phyloP scores from a whole-genome alignment of 2,888 invertebrate genomes.

The Andrena minutula region DNA sequence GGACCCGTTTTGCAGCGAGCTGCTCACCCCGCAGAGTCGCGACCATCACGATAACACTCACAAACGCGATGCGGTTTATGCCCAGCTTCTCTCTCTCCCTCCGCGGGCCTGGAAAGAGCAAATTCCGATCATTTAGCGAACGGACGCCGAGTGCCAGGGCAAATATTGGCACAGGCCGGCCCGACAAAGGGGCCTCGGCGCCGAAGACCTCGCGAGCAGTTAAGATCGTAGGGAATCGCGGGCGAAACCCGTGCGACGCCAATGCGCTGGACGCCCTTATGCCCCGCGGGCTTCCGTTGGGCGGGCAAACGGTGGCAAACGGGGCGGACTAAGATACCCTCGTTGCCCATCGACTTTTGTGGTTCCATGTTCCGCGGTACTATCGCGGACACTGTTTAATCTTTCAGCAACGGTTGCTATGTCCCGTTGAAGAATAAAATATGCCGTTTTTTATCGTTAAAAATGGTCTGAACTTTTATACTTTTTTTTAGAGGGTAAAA shows the following conservation, averaged over 20 bases:
- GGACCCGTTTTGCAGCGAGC: constrained; percentile 6
- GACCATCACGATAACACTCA: neutral
- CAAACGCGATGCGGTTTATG: constrained; percentile 44
- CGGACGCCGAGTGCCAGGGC: constrained; percentile 4
- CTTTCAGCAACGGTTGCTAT: no score
- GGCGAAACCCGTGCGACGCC: constrained; percentile 24
- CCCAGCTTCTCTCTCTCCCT: neutral
- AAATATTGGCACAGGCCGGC: constrained; percentile 31
- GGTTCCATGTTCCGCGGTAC: constrained; percentile 10
- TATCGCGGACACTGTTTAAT: constrained; percentile 20
- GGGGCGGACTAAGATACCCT: constrained; percentile 59
- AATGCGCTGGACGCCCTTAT: constrained; percentile 56
- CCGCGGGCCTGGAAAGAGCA: neutral
- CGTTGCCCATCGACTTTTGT: constrained; percentile 43
- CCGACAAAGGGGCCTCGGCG: constrained; percentile 15
- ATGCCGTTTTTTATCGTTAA: no score
- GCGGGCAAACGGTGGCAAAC: constrained; percentile 64
- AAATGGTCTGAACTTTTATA: no score
- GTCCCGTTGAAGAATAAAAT: no score
- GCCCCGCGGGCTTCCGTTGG: constrained; percentile 52
- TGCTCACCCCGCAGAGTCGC: neutral
- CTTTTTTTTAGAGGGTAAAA: no score
- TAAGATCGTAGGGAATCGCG: neutral
- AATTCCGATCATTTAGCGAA: constrained; percentile 26
- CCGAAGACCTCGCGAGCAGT: neutral